Base-by-base conservation (phyloP, 2,113 vertebrate genomes). In the Pseudois nayaur region DNA sequence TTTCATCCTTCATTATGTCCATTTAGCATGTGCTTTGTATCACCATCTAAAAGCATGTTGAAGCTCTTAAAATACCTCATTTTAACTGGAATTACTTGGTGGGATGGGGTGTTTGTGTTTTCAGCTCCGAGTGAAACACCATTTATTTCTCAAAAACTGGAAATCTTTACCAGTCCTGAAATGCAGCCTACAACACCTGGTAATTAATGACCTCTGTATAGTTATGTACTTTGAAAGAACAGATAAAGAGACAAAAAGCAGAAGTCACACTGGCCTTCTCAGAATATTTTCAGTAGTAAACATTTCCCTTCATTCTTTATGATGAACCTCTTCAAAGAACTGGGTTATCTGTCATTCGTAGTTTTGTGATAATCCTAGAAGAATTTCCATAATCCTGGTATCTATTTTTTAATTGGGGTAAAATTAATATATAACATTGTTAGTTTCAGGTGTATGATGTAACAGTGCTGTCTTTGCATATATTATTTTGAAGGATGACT, bases 101-200 rank as follows among this genome's bases (percentile, higher is more conserved):
- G 96, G 88, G 93, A 5, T 95, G 96, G 96, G 95, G 31, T 97
- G 79, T 98, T 98, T 99, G 96, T 99, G 45, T 81, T 99, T 99
- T 98, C 99, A 99, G 99, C 98, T 98, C 98, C 98, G 93, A 98
- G 97, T 86, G 98, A 98, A 98, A 97, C 74, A 83, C 95, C 98
- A 29, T 94, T 98, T 98, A 91, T 59, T 95, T 89, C 98, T 98
- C 98, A 97, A 96, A 99, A 98, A 98, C 81, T 71, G 98, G 98
- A 99, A 95, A 97, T 97, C 93, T 98, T 98, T 98, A 94, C 97
- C 92, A 96, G 71, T 76, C 94, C 97, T 97, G 98, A 98, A 98
- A 94, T 96, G 81, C 98, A 95, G 16, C 94, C 95, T 94, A 97
- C 98, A 97, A 98, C 98, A 96, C 62, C 98, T 98, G 99, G 99